Base-by-base conservation (phyloP, 2,797 vertebrate genomes). In the Manis crassicaudata region DNA sequence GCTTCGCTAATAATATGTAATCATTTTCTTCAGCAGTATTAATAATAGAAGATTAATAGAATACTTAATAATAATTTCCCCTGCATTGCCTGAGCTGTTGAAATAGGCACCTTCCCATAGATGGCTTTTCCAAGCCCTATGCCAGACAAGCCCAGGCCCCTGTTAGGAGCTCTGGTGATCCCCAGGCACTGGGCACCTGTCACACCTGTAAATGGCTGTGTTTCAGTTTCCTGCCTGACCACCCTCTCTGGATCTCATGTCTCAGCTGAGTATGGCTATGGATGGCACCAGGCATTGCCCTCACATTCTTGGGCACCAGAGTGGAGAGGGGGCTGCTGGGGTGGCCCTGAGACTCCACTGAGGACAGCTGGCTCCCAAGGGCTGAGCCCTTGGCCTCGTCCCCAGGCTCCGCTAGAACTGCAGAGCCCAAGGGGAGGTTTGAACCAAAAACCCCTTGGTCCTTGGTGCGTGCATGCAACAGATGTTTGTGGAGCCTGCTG, bases 111-210 rank as follows among this genome's bases (percentile, higher is more conserved):
- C 75, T 52, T 16, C 32, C 14, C 14, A 0, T 7, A 4, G 6
- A 3, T 14, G 37, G 52, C 27, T 2, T 3, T 40, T 12, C 29
- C 63, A 2, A 80, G 29, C 27, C 18, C 40, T 23, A 0, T 12
- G 0, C 14, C 0, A 3, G 75, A 40, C 58, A 7, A 4, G 18
- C 65, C 35, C n/a, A 1, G 58, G 11, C 6, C 7, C 60, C 12
- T 0, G 0, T 40, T 6, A 7, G 11, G 14, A 11, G 16, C 10
- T 16, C 25, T 12, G 0, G 0, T 11, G 2, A 9, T 43, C 9
- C 43, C 46, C n/a, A 6, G 23, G 2, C 0, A n/a, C 37, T 12
- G 0, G 5, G n/a, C 80, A 7, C 89, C 68, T 17, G n/a, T 75
- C 79, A 18, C 62, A 1, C 50, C 72, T 3, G 9, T 9, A 6